A percentile compares a stretch with the other conserved stretches of the same genome.
Conservation (phyloP, 2,113 vertebrate genomes). For the Egretta garzetta region DNA sequence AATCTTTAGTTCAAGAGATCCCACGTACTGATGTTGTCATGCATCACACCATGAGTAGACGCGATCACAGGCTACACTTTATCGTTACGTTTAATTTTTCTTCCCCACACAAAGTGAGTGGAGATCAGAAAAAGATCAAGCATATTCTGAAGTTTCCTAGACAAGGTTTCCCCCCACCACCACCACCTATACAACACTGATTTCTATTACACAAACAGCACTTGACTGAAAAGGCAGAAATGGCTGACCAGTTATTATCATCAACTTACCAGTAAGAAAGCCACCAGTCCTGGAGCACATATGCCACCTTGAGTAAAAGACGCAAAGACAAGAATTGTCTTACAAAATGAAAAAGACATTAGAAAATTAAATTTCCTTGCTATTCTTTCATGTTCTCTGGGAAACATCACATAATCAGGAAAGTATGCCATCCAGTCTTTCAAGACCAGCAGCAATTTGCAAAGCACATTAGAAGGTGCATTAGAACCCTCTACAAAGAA, state of each 20-base stretch:
- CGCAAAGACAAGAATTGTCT: neutral
- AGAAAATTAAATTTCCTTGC: slow-evolving; percentile 28
- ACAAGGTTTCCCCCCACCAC: neutral
- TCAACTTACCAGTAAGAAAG: slow-evolving; percentile 90
- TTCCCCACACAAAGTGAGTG: neutral
- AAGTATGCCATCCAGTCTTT: slow-evolving; percentile 61
- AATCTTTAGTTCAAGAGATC: neutral
- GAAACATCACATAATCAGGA: slow-evolving; percentile 52
- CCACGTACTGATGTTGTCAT: neutral
- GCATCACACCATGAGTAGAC: neutral
- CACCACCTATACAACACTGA: neutral
- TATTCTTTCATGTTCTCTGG: slow-evolving; percentile 46
- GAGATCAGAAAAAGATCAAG: neutral
- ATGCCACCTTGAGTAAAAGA: slow-evolving; percentile 76
- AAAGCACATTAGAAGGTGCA: slow-evolving; percentile 55
- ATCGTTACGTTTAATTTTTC: neutral
- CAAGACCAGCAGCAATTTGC: slow-evolving; percentile 58
- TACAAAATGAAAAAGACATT: neutral
- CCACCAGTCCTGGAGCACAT: slow-evolving; percentile 95
- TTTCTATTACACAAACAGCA: neutral
- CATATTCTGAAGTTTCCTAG: neutral
- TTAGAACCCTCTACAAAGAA: slow-evolving; percentile 47
- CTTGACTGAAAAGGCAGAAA: neutral
- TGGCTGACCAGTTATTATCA: slow-evolving; percentile 75
- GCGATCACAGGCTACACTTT: neutral